Evolutionary conservation across 2,888 invertebrate species (phyloP).

Genomic region (Elmis aenea): DNA sequence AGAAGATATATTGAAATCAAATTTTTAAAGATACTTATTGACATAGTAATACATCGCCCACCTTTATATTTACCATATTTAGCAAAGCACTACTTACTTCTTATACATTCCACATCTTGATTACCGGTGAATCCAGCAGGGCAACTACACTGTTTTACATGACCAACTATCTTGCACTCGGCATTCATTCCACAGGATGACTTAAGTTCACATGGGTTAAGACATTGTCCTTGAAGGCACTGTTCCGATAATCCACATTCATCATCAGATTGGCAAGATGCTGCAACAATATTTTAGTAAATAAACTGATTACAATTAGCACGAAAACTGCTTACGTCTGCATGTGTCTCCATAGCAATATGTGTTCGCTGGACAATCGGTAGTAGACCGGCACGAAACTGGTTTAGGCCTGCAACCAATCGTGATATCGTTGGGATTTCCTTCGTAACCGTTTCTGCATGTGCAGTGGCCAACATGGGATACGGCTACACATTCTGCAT

Average conservation of each 20-base stretch:
- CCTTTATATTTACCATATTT: no score
- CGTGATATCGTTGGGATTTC: conserved; percentile 64
- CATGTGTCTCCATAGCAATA: conserved; percentile 79
- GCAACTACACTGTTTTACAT: conserved; percentile 75
- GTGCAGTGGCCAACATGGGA: conserved; percentile 74
- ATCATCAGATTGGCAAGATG: conserved; percentile 70
- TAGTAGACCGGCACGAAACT: conserved; percentile 63
- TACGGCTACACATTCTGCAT: conserved; percentile 74
- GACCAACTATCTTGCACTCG: conserved; percentile 65
- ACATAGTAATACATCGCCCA: no score
- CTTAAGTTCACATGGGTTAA: conserved; percentile 71
- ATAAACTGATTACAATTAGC: conserved; percentile 2
- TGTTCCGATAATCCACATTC: conserved; percentile 77
- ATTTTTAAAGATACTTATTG: no score
- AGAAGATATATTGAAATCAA: no score
- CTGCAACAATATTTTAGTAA: conserved; percentile 44
- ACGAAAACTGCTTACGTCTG: conserved; percentile 60
- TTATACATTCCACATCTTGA: conserved; percentile 75
- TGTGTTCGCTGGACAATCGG: conserved; percentile 71
- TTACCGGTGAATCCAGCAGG: conserved; percentile 83
- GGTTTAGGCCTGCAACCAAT: conserved; percentile 73
- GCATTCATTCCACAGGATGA: conserved; percentile 82
- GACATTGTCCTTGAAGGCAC: conserved; percentile 77
- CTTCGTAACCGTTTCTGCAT: conserved; percentile 73
- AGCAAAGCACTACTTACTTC: conserved; percentile 60